phyloP scores from a whole-genome alignment of 2,797 vertebrate genomes.

The Pelobates cultripes region DNA sequence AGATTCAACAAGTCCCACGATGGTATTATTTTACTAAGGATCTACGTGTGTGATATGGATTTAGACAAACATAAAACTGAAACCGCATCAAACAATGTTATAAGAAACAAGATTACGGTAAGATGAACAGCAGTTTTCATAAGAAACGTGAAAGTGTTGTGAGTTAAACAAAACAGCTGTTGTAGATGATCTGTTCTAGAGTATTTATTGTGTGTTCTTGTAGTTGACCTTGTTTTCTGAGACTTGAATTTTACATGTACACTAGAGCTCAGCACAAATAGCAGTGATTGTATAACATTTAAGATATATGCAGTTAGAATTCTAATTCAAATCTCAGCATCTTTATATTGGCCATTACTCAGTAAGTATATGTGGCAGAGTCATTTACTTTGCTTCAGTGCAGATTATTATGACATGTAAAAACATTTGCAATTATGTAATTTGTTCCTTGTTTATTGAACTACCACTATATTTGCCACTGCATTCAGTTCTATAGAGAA shows the following conservation, averaged over 20 bases:
- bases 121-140: slow-evolving; percentile 61
- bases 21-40: slow-evolving; percentile 62
- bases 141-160: slow-evolving; percentile 34
- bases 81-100: slow-evolving; percentile 66
- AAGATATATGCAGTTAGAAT: too few relatives aligned
- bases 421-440: too few relatives aligned
- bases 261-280: too few relatives aligned
- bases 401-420: too few relatives aligned
- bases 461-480: too few relatives aligned
- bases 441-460: too few relatives aligned
- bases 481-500: too few relatives aligned
- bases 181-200: slow-evolving; percentile 8
- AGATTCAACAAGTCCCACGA: slow-evolving; percentile 65
- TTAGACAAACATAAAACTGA: slow-evolving; percentile 64
- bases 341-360: too few relatives aligned
- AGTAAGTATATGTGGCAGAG: too few relatives aligned
- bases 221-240: slow-evolving; percentile 52
- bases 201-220: slow-evolving; percentile 48
- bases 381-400: too few relatives aligned
- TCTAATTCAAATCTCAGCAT: too few relatives aligned
- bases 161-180: slow-evolving; percentile 37
- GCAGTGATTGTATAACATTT: too few relatives aligned
- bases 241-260: not conserved
- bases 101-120: slow-evolving; percentile 78
- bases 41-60: slow-evolving; percentile 67